A percentile compares a stretch with the other conserved stretches of the same genome.
phyloP scores from a whole-genome alignment of 37 sponge, comb jelly and placozoan species.

The Oscarella lobularis region DNA sequence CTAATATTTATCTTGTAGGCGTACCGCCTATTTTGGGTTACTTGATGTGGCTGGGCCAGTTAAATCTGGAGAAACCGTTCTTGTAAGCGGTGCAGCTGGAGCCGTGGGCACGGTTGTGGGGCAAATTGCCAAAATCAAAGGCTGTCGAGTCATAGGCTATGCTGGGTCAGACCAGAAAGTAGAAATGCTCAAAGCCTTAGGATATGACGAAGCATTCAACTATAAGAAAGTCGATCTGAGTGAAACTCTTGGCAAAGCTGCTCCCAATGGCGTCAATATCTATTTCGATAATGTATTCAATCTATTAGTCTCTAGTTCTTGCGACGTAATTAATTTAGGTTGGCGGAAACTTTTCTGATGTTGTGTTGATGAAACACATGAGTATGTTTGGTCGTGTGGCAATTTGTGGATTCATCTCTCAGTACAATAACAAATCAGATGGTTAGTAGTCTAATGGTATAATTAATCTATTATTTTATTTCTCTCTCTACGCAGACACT shows the following conservation, averaged over 20 bases:
- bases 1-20: conserved; percentile 27
- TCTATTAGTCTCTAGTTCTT: not conserved
- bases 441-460: not conserved
- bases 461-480: not conserved
- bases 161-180: conserved; percentile 65
- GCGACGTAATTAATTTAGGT: conserved; percentile 33
- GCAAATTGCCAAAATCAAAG: conserved; percentile 75
- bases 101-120: conserved; percentile 78
- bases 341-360: conserved; percentile 68
- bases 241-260: conserved; percentile 38
- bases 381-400: conserved; percentile 57
- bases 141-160: conserved; percentile 62
- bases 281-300: conserved; percentile 81
- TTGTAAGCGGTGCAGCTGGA: conserved; percentile 79
- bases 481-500: too few species aligned
- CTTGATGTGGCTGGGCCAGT: conserved; percentile 37
- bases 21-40: conserved; percentile 78
- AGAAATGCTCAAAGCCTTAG: conserved; percentile 28
- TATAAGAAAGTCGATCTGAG: conserved; percentile 67
- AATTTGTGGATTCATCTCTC: conserved; percentile 62
- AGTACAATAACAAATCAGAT: conserved; percentile 48
- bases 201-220: conserved; percentile 84
- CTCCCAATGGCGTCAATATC: conserved; percentile 73
- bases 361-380: conserved; percentile 39
- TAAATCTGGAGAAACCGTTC: conserved; percentile 68